A percentile compares a stretch with the other conserved stretches of the same genome.
Conservation (phyloP, 1,140 invertebrate genomes). For the Brachionus calyciflorus region DNA sequence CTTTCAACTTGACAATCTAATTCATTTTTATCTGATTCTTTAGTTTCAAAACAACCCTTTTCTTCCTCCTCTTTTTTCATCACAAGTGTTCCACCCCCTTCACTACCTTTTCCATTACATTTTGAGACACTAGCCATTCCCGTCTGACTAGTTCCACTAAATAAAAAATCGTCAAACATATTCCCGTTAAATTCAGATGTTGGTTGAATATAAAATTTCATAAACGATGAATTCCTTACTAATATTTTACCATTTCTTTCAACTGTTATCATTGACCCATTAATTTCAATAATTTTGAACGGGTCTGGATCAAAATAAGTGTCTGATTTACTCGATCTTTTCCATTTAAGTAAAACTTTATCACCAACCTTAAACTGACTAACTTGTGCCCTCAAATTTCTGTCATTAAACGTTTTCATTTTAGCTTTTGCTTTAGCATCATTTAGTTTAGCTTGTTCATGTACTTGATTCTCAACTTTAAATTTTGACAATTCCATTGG, state of each 20-base stretch:
- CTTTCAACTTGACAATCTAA: constrained; percentile 10
- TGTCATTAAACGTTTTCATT: constrained; percentile 24
- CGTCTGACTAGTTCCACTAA: neutral
- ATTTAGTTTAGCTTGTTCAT: neutral
- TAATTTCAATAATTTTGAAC: constrained; percentile 6
- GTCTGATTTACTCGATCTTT: neutral
- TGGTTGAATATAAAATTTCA: constrained; percentile 26
- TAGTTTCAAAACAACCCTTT: neutral
- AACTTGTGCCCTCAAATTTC: constrained; percentile 10
- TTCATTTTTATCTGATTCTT: no score
- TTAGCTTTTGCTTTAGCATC: constrained; percentile 15
- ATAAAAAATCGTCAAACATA: constrained; percentile 1
- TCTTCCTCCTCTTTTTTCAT: neutral
- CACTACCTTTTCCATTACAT: neutral
- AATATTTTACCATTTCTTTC: constrained; percentile 12
- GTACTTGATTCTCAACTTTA: constrained; percentile 10
- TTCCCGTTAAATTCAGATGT: neutral
- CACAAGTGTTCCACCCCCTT: neutral
- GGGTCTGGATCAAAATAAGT: neutral
- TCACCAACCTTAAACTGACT: neutral
- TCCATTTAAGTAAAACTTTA: constrained; percentile 14
- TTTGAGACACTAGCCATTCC: neutral
- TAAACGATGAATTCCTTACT: constrained; percentile 13
- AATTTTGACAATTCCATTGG: neutral
- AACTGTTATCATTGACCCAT: constrained; percentile 19